These are phyloP conservation scores for Leucophenga montana DNA, from an alignment of 2,888 invertebrate genomes.

Conservation along the genomic window DNA sequence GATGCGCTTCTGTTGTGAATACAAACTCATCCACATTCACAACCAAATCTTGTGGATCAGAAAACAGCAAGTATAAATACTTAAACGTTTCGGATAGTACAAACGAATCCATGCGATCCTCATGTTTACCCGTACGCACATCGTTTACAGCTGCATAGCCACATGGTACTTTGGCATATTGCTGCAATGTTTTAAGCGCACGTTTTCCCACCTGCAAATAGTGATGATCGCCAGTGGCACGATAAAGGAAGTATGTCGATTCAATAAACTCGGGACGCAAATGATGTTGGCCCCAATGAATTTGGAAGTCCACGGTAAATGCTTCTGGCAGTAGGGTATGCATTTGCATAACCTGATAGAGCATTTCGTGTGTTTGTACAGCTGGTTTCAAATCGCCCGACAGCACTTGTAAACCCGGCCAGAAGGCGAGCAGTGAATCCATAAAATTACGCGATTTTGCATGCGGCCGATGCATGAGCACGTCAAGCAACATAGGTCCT, in stretches of 20 bases:
- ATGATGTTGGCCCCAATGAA: constrained; percentile 99
- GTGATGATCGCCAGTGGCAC: constrained; percentile 95
- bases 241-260: constrained; percentile 96
- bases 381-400: constrained; percentile 95
- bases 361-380: constrained; percentile 99
- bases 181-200: constrained; percentile 90
- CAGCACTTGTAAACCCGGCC: constrained; percentile 95
- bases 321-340: constrained; percentile 99
- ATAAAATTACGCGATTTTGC: constrained; percentile 96
- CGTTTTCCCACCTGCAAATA: constrained; percentile 92
- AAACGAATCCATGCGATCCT: constrained; percentile 98
- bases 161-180: constrained; percentile 93
- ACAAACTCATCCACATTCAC: constrained; percentile 90
- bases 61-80: constrained; percentile 94
- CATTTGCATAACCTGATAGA: constrained; percentile 97
- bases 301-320: constrained; percentile 97
- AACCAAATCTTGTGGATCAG: constrained; percentile 87
- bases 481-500: constrained; percentile 95
- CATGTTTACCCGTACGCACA: constrained; percentile 90
- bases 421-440: constrained; percentile 97
- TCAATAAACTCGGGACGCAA: constrained; percentile 97
- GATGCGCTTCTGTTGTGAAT: constrained; percentile 95
- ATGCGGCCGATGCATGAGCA: constrained; percentile 95
- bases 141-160: constrained; percentile 99
- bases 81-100: constrained; percentile 98